Evolutionary conservation across 2,797 vertebrate genomes (phyloP), one percentile per base, ranked within the genome.

Genomic region (Dipus sagitta): DNA sequence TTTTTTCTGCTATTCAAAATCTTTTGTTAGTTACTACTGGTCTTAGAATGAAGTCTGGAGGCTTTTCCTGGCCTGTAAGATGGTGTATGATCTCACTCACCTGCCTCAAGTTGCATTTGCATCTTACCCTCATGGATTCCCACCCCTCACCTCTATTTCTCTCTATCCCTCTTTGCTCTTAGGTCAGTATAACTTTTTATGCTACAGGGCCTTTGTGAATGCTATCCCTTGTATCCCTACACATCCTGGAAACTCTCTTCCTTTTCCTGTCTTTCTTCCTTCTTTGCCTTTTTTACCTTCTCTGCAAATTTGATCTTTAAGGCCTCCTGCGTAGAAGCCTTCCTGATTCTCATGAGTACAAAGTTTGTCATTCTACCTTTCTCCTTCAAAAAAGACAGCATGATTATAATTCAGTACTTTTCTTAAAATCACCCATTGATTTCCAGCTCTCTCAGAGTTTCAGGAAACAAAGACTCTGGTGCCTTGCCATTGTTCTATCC

Each of bases 251-350:
- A 77, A 26, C 1, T 14, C 3, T 52, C 30, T 75, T 70, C 58
- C 1, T n/a, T 65, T 32, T 62, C 20, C 6, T 42, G 18, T 65
- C 2, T 76, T 76, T 10, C 21, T 47, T 26, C 30, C 8, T 4
- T 75, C 8, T 4, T 75, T 54, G 38, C 34, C 80, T 58, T 64
- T 86, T 82, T 60, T 23, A 62, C 4, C 26, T 30, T 68, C 32
- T 84, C 71, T 84, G 42, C 54, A 58, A 30, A 60, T 76, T 82
- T 86, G 68, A 92, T 64, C 58, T 96, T 86, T 77, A 82, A 86
- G 67, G 58, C 7, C 8, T n/a, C 14, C 60, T 47, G 94, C 42
- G 2, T 58, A 71, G 60, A 94, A 85, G 58, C 23, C 76, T 70
- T 92, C 47, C 90, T 92, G 67, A 83, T 68, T 93, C 80, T 85